These are phyloP conservation scores for Hycleus cichorii DNA, from an alignment of 1,140 invertebrate genomes.

Conservation along the genomic window DNA sequence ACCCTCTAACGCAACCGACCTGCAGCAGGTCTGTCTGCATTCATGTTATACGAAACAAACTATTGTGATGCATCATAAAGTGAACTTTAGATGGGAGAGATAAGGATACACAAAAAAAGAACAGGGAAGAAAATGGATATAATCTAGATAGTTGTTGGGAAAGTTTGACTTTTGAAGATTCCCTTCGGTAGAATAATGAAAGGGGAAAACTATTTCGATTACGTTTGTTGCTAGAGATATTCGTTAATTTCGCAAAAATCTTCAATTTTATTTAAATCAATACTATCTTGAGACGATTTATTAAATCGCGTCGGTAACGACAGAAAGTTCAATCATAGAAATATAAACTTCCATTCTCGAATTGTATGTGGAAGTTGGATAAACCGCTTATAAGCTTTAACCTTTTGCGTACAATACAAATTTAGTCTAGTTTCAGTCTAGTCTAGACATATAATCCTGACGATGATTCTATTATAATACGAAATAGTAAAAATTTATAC, in stretches of 20 bases:
- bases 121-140: background rate
- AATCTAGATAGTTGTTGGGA: background rate
- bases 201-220: too few species aligned
- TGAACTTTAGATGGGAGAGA: background rate
- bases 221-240: too few species aligned
- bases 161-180: too few species aligned
- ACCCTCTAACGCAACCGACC: slow-evolving; percentile 14
- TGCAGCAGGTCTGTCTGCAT: slow-evolving; percentile 9
- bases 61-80: slow-evolving; percentile 9
- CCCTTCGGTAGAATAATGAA: too few species aligned
- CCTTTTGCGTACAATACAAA: background rate
- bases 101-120: background rate
- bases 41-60: slow-evolving; percentile 6
- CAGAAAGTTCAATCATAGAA: too few species aligned
- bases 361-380: background rate
- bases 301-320: too few species aligned
- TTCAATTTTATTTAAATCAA: too few species aligned
- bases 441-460: slow-evolving; percentile 8
- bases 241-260: too few species aligned
- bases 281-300: too few species aligned
- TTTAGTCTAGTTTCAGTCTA: background rate
- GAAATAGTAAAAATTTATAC: too few species aligned
- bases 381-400: slow-evolving; percentile 4
- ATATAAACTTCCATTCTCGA: too few species aligned
- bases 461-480: too few species aligned